Base-by-base conservation (phyloP, 2,888 invertebrate species). In the Cantharis rustica region DNA sequence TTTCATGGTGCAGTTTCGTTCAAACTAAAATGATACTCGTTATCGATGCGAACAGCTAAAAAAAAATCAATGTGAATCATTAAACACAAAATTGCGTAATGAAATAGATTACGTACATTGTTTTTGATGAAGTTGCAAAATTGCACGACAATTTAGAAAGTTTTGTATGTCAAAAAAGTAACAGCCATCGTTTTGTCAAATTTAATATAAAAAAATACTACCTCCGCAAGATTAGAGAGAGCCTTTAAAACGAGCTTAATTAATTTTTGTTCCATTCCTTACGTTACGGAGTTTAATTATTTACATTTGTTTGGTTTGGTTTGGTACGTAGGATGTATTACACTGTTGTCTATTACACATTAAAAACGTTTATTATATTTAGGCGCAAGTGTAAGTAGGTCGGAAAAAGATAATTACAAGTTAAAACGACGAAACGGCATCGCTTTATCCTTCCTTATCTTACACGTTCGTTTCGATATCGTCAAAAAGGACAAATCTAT, bases 341-440 rank as follows among this genome's bases (percentile, higher is more conserved):
- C 63, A 63, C 63, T 20, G 63, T 66, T 66, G 64, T 66, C 64
- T 66, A 23, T 66, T 66, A 66, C 10, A 66, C 64, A 66, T 66
- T 66, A 71, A 71, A 23, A 71, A 71, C 70, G 70, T 71, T 71
- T 71, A 66, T 66, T 66, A 62, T 23, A 71, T 61, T 71, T 62
- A 61, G 62, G 47, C 23, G 70, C 71, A 63, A 71, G 27, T 63
- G 71, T 16, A 71, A 71, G 23, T 64, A 63, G 63, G 71, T 71
- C 61, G 61, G 62, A 71, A 71, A 71, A 71, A 62, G 61, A 23
- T 61, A 71, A 71, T 62, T 62, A 69, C 69, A 47, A 66, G 64
- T 23, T 66, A 66, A 66, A 66, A 66, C 64, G 64, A 66, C 64
- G 64, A 66, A 66, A 66, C 20, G 17, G 64, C 17, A 66, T 66